phyloP scores from a whole-genome alignment of 2,113 vertebrate species.

The Chaenogobius annularis region DNA sequence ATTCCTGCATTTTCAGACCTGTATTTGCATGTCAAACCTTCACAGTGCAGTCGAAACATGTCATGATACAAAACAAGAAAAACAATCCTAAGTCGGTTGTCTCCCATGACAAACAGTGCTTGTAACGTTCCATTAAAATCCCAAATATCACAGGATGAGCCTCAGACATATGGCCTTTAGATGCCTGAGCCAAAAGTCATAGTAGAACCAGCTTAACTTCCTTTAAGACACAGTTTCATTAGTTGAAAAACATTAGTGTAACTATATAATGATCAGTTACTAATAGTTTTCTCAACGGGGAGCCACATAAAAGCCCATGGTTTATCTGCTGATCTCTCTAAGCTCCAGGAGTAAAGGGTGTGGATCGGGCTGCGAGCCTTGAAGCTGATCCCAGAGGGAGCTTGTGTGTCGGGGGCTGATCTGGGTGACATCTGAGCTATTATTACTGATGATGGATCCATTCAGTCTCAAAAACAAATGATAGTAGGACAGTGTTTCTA shows the following conservation, averaged over 20 bases:
- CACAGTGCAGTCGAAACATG: no score
- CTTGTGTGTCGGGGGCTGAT: background rate
- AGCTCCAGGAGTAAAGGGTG: background rate
- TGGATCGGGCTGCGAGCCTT: background rate
- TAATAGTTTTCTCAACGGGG: conserved; percentile 14
- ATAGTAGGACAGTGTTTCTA: background rate
- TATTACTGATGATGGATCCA: conserved; percentile 5
- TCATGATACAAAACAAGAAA: no score
- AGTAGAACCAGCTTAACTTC: background rate
- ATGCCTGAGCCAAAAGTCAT: background rate
- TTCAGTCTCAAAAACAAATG: background rate
- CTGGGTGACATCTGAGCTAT: background rate
- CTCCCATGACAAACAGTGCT: background rate
- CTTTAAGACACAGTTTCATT: conserved; percentile 2
- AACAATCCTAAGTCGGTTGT: no score
- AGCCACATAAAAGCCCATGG: conserved; percentile 8
- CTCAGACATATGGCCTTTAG: background rate
- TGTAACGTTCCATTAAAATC: background rate
- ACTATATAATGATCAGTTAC: background rate
- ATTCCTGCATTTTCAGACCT: no score
- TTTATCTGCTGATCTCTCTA: conserved; percentile 11
- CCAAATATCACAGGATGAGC: background rate
- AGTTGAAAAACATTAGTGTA: conserved; percentile 5
- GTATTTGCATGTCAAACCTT: no score
- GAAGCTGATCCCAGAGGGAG: conserved; percentile 2